Evolutionary conservation across 2,888 invertebrate genomes (phyloP).

Genomic region (Chorisops tibialis): DNA sequence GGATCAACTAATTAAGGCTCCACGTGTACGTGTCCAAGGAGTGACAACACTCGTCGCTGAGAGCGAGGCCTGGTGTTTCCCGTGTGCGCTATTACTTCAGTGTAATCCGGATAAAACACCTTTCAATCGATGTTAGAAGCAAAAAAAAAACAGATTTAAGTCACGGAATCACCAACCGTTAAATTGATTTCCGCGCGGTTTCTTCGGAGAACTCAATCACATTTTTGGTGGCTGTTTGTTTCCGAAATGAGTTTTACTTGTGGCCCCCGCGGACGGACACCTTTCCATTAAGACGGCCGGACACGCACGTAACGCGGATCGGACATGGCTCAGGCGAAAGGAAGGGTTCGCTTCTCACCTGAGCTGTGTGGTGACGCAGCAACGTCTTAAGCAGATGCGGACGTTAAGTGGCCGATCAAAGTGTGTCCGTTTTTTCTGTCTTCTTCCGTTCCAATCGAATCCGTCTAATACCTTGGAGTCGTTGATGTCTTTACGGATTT

Average conservation of each 20-base stretch:
- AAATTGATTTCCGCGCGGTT: conserved; percentile 19
- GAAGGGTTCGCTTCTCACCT: conserved; percentile 11
- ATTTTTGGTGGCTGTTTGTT: background rate
- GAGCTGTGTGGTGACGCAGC: too few species aligned
- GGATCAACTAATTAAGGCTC: conserved; percentile 11
- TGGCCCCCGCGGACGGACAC: conserved; percentile 8
- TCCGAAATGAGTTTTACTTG: background rate
- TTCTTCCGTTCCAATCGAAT: conserved; percentile 17
- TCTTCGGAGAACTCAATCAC: too few species aligned
- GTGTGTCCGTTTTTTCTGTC: conserved; percentile 21
- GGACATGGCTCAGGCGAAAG: conserved; percentile 10
- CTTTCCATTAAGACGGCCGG: conserved; percentile 27
- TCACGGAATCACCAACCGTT: conserved; percentile 22
- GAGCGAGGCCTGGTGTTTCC: too few species aligned
- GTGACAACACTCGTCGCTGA: too few species aligned
- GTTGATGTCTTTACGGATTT: too few species aligned
- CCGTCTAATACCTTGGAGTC: too few species aligned
- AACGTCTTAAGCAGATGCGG: conserved; percentile 27
- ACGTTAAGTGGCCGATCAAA: conserved; percentile 28
- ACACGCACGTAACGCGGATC: conserved; percentile 11
- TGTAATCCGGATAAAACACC: background rate
- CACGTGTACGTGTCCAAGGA: background rate
- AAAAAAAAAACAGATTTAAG: background rate
- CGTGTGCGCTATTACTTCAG: too few species aligned
- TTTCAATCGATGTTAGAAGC: too few species aligned